Evolutionary conservation across 1,140 invertebrate genomes (phyloP), one percentile per base, ranked within the genome.

Genomic region (Bathynomus jamesi): DNA sequence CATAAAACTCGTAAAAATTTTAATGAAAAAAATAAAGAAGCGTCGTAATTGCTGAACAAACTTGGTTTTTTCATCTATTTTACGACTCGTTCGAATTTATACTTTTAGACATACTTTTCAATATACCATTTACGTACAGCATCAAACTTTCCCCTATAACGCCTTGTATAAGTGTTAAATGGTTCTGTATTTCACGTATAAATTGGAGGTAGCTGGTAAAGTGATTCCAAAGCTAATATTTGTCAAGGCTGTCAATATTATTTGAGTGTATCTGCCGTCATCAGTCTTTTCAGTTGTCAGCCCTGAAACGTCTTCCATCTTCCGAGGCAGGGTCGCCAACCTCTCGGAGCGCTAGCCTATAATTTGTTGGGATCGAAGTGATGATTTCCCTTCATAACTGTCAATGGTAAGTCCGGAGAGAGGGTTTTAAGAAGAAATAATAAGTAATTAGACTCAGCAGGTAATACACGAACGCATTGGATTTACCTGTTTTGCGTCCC

Each of bases 301-400:
- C 40, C 40, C 21, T 53, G 40, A 53, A 53, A 53, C 40, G 40
- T 53, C 40, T 53, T 53, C 40, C 40, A 53, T 53, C 40, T 53
- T 53, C 21, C 40, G 11, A 53, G 40, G 21, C 40, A 53, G 40
- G 40, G 40, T 53, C 21, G 40, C 40, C 40, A 53, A 53, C 40
- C 40, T 53, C 40, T 53, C 40, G 11, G 40, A 53, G 40, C 40
- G 13, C 2, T 17, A 53, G 40, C 40, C 40, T 53, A 21, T 53
- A 53, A 53, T 53, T 53, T 53, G 21, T 53, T 53, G 13, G 40
- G 13, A 53, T 11, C 40, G 40, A 53, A 53, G 40, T 21, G 40
- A 53, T 53, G 40, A 53, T 53, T 53, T 53, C 40, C 40, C 40
- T 53, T 53, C 40, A 53, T 53, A 53, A 53, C 40, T 53, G 40